Evolutionary conservation across 1,140 invertebrate species (phyloP).

Genomic region (Eupristina koningsbergeri): DNA sequence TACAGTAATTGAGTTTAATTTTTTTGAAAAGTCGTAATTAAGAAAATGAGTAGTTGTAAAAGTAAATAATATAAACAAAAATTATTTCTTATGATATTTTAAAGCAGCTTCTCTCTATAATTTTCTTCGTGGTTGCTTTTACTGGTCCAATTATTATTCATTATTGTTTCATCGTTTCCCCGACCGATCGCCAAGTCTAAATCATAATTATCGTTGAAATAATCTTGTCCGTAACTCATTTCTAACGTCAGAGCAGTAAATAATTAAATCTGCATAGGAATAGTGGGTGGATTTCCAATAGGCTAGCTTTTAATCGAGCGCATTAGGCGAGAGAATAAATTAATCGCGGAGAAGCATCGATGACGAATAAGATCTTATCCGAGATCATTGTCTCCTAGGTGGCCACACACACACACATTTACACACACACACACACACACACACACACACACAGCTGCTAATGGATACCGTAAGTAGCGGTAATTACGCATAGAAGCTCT

Average conservation of each 20-base stretch:
- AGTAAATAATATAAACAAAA: neutral
- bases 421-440: too few species aligned
- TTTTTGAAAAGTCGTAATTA: neutral
- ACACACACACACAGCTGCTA: neutral
- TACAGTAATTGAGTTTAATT: neutral
- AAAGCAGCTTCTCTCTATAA: neutral
- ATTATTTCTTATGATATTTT: neutral
- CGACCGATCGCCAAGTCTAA: too few species aligned
- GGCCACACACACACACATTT: too few species aligned
- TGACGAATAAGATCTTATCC: neutral
- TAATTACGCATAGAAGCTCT: slow-evolving; percentile 9
- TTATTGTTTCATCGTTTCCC: neutral
- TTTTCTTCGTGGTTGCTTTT: neutral
- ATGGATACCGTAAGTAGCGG: neutral
- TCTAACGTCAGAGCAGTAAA: neutral
- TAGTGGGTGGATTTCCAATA: neutral
- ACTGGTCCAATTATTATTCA: neutral
- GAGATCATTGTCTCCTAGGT: neutral
- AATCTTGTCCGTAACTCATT: too few species aligned
- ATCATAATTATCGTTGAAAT: too few species aligned
- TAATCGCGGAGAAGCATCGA: neutral
- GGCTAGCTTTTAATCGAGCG: neutral
- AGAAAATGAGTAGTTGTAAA: neutral
- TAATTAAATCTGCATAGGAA: neutral
- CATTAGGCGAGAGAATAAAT: neutral